Conservation (phyloP, 2,113 vertebrate genomes). For the Etheostoma spectabile region DNA sequence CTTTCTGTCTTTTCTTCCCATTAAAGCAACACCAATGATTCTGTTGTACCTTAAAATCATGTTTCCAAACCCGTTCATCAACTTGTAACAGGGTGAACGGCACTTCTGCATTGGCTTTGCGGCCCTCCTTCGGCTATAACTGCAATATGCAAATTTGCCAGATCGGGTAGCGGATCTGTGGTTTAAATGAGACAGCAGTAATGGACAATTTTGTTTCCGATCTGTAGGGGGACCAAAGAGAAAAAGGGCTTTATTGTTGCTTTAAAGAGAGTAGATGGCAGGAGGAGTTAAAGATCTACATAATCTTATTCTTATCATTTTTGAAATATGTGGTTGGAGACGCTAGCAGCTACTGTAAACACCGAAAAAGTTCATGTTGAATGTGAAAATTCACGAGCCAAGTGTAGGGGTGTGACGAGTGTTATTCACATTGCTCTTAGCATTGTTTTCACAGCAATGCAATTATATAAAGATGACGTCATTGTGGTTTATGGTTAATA, state of each 20-base stretch:
- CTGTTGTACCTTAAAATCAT: no score
- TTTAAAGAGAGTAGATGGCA: conserved; percentile 14
- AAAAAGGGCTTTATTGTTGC: no score
- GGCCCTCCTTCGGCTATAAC: no score
- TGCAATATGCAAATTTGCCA: no score
- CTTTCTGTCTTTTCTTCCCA: conserved; percentile 10
- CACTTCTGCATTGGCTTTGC: no score
- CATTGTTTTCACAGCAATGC: not conserved
- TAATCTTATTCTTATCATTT: not conserved
- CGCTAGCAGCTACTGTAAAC: not conserved
- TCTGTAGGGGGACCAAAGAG: no score
- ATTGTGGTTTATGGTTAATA: not conserved
- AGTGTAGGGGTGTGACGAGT: not conserved
- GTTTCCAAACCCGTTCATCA: no score
- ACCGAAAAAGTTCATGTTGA: not conserved
- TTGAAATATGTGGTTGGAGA: not conserved
- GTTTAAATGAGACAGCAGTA: no score
- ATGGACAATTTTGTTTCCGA: no score
- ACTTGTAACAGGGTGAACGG: no score
- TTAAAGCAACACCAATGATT: no score
- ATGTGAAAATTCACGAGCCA: not conserved
- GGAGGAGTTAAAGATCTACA: conserved; percentile 20
- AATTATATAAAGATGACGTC: not conserved
- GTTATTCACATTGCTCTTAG: not conserved
- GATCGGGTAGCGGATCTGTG: no score